Base-by-base conservation (phyloP, 1,140 invertebrate genomes). In the Drosophila orosa region DNA sequence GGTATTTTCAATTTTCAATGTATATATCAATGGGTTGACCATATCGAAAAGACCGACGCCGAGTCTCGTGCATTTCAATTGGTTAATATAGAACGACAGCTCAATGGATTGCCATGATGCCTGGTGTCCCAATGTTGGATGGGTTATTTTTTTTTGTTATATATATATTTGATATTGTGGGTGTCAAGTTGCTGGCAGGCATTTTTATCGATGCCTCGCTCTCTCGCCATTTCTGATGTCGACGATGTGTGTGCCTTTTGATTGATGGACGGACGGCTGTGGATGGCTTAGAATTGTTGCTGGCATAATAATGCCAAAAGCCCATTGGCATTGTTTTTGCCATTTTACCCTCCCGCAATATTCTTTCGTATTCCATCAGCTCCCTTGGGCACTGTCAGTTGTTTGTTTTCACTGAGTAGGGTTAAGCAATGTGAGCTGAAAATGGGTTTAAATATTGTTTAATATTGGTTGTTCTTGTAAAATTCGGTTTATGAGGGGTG, bases 31-130 rank as follows among this genome's bases (percentile, higher is more conserved):
- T 63, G 29, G 39, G 15, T 65, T 42, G 27, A 42, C 33, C 52
- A 69, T 33, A 37, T 42, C n/a, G 27, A 59, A 55, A 33, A 19
- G 45, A 37, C 25, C 24, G 45, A 48, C 45, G 22, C 19, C 19
- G 50, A 54, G 50, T 15, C 50, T 54, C 50, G 50, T 35, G 60
- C 80, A 79, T 66, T 75, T 79, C 71, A 82, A 82, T 82, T 82
- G 80, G 47, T 40, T 62, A 44, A 69, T 52, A 45, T 66, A 54
- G 35, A 68, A 69, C 31, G 58, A 66, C 54, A 71, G 29, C 42
- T 74, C 69, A 79, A 83, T 84, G 59, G 62, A 74, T 62, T n/a
- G 31, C 31, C 29, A 48, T 65, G 74, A 40, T 45, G 31, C 27
- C 42, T 63, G 22, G 22, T 44, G 62, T 77, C 60, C 66, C 45